Conservation (phyloP, 1,140 invertebrate species). For the Drosophila hydei region DNA sequence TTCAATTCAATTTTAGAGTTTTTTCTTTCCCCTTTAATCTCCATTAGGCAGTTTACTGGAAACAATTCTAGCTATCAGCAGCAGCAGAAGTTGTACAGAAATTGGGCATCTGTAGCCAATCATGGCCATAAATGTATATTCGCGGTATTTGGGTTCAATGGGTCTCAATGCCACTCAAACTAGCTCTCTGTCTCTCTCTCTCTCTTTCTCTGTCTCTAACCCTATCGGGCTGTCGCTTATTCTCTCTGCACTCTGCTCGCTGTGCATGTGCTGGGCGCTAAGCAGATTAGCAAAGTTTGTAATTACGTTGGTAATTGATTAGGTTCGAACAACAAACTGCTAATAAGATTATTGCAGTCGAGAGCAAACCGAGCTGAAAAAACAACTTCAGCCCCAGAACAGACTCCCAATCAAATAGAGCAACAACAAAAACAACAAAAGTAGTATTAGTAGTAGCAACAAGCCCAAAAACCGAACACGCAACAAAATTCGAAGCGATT, state of each 20-base stretch:
- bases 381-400: slow-evolving; percentile 57
- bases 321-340: slow-evolving; percentile 84
- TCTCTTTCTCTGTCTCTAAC: too few species aligned
- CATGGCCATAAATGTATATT: slow-evolving; percentile 14
- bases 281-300: slow-evolving; percentile 84
- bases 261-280: slow-evolving; percentile 43
- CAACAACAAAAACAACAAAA: slow-evolving; percentile 24
- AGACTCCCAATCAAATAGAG: slow-evolving; percentile 12
- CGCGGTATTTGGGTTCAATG: neutral
- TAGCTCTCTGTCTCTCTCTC: neutral
- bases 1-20: too few species aligned
- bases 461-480: slow-evolving; percentile 31
- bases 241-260: neutral
- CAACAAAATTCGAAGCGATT: slow-evolving; percentile 79
- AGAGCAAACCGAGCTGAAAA: slow-evolving; percentile 80
- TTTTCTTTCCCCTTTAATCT: too few species aligned
- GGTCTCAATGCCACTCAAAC: neutral
- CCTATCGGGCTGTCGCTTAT: neutral
- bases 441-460: too few species aligned
- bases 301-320: slow-evolving; percentile 84
- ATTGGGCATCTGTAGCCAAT: neutral
- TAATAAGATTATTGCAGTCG: slow-evolving; percentile 84
- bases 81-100: too few species aligned
- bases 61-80: too few species aligned
- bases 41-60: too few species aligned